A percentile compares a stretch with the other conserved stretches of the same genome.
Evolutionary conservation across 2,113 vertebrate species (phyloP).

Genomic region (Urocolius indicus): DNA sequence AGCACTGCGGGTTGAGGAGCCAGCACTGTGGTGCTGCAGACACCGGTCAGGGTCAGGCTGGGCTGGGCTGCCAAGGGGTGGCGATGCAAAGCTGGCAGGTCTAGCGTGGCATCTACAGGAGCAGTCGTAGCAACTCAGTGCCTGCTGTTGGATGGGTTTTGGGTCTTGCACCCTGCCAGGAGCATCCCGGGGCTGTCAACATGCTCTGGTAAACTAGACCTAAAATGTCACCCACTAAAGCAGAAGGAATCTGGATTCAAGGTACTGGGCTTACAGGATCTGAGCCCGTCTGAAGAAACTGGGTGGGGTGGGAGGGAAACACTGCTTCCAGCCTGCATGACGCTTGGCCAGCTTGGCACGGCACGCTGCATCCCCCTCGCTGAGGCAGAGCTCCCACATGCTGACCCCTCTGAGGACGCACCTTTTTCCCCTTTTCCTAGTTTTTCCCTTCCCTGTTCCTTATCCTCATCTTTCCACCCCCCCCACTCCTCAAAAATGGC

Average conservation of each 20-base stretch:
- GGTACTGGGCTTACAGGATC: background rate
- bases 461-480: constrained; percentile 74
- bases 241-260: background rate
- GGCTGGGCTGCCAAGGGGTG: background rate
- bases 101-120: background rate
- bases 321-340: constrained; percentile 50
- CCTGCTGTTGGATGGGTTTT: background rate
- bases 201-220: background rate
- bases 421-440: constrained; percentile 69
- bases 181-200: background rate
- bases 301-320: background rate
- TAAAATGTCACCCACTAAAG: background rate
- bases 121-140: background rate
- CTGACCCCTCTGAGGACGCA: background rate
- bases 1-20: background rate
- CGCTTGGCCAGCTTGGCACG: constrained; percentile 37
- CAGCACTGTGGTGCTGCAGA: too few species aligned
- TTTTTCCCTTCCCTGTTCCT: constrained; percentile 79
- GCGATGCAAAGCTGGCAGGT: background rate
- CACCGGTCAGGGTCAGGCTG: too few species aligned
- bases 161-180: background rate
- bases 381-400: background rate
- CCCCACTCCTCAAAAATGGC: constrained; percentile 1
- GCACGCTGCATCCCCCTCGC: background rate
- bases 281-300: background rate